phyloP scores from a whole-genome alignment of 2,888 invertebrate genomes.

The Drosophila paramelanica region DNA sequence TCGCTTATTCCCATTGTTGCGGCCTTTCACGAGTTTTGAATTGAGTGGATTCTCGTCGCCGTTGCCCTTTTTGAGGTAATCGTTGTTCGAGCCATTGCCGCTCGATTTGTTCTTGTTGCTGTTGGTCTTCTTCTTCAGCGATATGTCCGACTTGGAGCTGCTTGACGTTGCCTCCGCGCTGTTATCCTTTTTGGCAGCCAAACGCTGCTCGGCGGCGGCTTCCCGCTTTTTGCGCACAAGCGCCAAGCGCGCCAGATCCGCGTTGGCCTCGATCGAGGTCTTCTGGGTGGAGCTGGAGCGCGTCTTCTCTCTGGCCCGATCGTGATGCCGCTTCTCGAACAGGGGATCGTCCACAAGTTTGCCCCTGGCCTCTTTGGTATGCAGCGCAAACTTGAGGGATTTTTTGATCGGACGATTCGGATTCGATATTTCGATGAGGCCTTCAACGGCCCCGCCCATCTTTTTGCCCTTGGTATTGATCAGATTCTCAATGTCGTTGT shows the following conservation, averaged over 20 bases:
- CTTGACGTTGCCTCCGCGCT: background rate
- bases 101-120: background rate
- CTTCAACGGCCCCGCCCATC: constrained; percentile 15
- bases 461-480: constrained; percentile 10
- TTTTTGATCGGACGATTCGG: constrained; percentile 46
- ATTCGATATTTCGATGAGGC: constrained; percentile 49
- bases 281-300: constrained; percentile 7
- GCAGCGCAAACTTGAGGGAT: background rate
- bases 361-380: background rate
- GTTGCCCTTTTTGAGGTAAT: constrained; percentile 4
- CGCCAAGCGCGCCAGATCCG: constrained; percentile 50
- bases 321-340: background rate
- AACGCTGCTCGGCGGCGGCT: constrained; percentile 48
- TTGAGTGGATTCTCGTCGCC: background rate
- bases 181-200: constrained; percentile 40
- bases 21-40: background rate
- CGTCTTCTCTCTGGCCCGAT: background rate
- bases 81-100: background rate
- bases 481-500: background rate
- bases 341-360: background rate
- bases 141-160: constrained; percentile 9
- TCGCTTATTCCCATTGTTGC: constrained; percentile 3
- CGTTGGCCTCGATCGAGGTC: constrained; percentile 11
- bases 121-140: constrained; percentile 4
- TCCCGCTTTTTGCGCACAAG: constrained; percentile 52